Conservation (phyloP, 30 jellyfish, hydroid and myxozoan genomes). For the Aurelia sp. region DNA sequence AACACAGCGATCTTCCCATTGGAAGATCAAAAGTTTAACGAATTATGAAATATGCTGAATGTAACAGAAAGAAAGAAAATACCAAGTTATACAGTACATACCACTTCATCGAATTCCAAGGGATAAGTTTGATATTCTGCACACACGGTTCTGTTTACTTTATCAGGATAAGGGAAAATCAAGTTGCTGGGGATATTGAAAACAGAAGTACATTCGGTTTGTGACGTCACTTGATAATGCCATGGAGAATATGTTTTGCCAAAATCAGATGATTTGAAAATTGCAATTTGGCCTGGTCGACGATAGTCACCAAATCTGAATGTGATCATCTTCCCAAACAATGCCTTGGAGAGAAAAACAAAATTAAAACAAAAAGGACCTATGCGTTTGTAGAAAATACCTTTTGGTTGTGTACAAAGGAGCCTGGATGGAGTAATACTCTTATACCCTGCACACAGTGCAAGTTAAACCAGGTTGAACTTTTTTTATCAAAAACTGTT, state of each 20-base stretch:
- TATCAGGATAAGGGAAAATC: constrained; percentile 78
- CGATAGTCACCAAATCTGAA: constrained; percentile 84
- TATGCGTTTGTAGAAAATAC: no score
- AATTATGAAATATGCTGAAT: no score
- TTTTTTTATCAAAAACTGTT: no score
- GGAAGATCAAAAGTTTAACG: no score
- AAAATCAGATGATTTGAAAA: constrained; percentile 67
- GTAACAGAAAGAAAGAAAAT: no score
- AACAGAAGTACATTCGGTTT: constrained; percentile 69
- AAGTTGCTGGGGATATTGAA: constrained; percentile 84
- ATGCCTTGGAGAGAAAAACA: constrained; percentile 42
- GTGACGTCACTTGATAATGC: constrained; percentile 77
- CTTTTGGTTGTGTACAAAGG: no score
- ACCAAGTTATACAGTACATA: constrained; percentile 1
- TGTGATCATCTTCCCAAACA: constrained; percentile 46
- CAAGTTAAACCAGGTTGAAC: no score
- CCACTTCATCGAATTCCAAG: constrained; percentile 90
- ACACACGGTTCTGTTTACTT: constrained; percentile 82
- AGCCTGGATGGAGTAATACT: no score
- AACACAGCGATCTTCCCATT: no score
- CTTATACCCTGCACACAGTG: no score
- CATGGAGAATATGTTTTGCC: constrained; percentile 86
- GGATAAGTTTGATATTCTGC: constrained; percentile 75
- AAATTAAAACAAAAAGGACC: no score
- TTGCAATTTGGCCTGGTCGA: constrained; percentile 94